Evolutionary conservation across 2,888 invertebrate species (phyloP), one percentile per base, ranked within the genome.

Genomic region (Torymus tubicola): DNA sequence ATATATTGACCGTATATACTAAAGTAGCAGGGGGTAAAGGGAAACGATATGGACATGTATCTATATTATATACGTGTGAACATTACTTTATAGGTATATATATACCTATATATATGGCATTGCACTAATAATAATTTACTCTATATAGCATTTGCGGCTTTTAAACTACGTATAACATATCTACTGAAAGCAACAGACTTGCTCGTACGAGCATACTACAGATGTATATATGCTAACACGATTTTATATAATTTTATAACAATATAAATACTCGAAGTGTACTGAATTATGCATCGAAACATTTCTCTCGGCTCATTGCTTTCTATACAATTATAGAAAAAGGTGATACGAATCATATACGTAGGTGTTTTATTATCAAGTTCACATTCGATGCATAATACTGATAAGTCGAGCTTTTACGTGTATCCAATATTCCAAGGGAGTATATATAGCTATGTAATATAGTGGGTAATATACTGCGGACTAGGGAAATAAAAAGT

Each of bases 101-200:
- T 50, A 12, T 18, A 42, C 24, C 8, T 18, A 53, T 18, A 58
- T 60, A 8, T 42, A 55, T 80, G 24, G 67, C 80, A 72, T 75
- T 68, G 68, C 80, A 80, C 76, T 80, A 80, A 72, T 42, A 80
- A 72, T 42, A 42, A 67, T 70, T 70, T 61, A 72, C 61, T 74
- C 18, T 11, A n/a, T n/a, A n/a, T n/a, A 65, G 16, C 71, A 77
- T 52, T 71, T 58, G 21, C 21, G 42, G 42, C 10, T 42, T 42
- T 42, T 13, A 58, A 74, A 69, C 67, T 80, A 63, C 61, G 55
- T 24, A 2, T 16, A 68, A 70, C 42, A 78, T 57, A 78, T 57
- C 78, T 64, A 81, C 72, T 63, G 60, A 68, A 81, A 81, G 80
- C 80, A 72, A 58, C 58, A 63, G 53, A 61, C 4, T 79, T 24